These are phyloP conservation scores for Aythya fuligula DNA, from an alignment of 2,797 vertebrate species.

Conservation along the genomic window DNA sequence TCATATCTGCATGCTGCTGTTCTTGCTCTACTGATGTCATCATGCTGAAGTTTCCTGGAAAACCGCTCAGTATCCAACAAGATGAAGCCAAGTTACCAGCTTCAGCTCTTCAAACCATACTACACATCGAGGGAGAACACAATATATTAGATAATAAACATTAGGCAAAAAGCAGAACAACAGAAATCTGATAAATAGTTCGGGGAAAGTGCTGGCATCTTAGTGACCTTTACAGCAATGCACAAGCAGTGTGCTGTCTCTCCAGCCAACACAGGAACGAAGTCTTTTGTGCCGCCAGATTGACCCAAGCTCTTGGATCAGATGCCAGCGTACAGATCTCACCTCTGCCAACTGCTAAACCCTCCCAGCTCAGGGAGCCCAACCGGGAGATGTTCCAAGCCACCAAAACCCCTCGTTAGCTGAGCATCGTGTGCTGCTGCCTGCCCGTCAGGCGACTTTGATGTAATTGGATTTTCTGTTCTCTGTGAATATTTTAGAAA, in stretches of 20 bases:
- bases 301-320: neutral
- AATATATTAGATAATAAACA: fast-evolving
- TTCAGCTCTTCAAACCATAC: neutral
- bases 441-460: neutral
- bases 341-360: neutral
- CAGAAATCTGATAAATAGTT: neutral
- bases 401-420: neutral
- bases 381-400: neutral
- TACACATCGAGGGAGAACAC: neutral
- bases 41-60: neutral
- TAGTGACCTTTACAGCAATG: neutral
- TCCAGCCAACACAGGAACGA: neutral
- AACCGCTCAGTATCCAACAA: neutral
- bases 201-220: neutral
- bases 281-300: neutral
- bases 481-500: neutral
- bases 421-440: neutral
- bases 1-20: neutral
- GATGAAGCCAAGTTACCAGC: neutral
- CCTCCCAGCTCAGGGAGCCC: neutral
- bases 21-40: neutral
- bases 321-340: neutral
- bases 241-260: fast-evolving
- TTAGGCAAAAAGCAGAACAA: neutral
- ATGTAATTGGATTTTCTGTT: neutral